Conservation (phyloP, 2,113 vertebrate genomes). For the Sialia sialis region DNA sequence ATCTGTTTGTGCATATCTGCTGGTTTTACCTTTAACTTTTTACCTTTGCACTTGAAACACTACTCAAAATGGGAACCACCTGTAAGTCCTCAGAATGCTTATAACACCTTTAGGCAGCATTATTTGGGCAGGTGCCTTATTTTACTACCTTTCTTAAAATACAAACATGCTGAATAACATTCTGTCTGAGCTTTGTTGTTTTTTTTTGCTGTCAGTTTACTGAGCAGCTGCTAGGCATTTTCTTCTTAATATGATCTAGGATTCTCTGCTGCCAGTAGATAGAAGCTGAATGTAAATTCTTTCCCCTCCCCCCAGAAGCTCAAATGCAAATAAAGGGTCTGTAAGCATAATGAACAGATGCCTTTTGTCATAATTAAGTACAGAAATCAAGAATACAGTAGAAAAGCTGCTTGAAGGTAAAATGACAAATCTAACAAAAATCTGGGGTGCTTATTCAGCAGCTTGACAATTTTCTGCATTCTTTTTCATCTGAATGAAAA, state of each 20-base stretch:
- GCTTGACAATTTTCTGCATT: background rate
- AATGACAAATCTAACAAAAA: background rate
- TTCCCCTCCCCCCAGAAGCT: background rate
- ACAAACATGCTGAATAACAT: background rate
- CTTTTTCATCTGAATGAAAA: background rate
- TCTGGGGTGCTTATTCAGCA: background rate
- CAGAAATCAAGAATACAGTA: background rate
- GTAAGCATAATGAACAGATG: background rate
- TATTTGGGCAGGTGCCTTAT: conserved; percentile 6
- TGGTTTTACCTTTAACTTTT: background rate
- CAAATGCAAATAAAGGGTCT: conserved; percentile 9
- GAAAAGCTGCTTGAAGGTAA: background rate
- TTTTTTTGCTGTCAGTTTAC: background rate
- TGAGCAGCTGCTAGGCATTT: conserved; percentile 30
- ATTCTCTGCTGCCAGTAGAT: background rate
- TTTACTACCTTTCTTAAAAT: conserved; percentile 8
- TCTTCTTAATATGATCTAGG: conserved; percentile 1
- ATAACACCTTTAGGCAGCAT: background rate
- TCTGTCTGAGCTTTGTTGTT: background rate
- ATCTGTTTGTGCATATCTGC: background rate
- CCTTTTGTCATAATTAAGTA: background rate
- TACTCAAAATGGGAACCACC: background rate
- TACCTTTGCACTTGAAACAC: background rate
- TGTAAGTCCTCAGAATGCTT: background rate
- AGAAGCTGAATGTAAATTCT: conserved; percentile 10